Base-by-base conservation (phyloP, 2,888 invertebrate genomes). In the Piscicola geometra region DNA sequence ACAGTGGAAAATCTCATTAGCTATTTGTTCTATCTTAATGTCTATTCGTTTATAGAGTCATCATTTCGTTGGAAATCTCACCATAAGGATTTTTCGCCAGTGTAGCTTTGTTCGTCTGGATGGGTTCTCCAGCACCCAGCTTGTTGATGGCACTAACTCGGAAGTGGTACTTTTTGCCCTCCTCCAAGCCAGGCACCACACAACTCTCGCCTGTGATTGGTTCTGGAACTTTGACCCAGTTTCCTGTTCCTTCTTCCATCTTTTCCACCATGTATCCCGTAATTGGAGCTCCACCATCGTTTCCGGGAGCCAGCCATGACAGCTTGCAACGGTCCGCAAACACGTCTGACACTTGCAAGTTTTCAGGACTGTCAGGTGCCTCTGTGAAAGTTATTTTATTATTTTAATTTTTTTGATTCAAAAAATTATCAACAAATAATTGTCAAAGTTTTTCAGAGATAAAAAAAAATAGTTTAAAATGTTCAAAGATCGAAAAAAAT, bases 151-250 rank as follows among this genome's bases (percentile, higher is more conserved):
- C 99, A 88, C 93, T 93, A 15, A 99, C 92, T 81, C 98, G 90
- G 89, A 99, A 99, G 83, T 94, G 89, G 83, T 99, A 99, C 87
- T 98, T 97, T 84, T 95, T 94, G 80, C 95, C 93, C 85, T 98
- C 96, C 0, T 93, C 92, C 76, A 99, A 87, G 0, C 98, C 98
- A 85, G 95, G 96, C 0, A 97, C 94, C 69, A 91, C 91, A 85
- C 93, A 94, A 67, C 90, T 90, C 78, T 92, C 90, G 83, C 92
- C 92, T 2, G 93, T 93, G 36, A 77, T 76, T 21, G 83, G 81
- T 41, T 95, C 97, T 75, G 95, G 94, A 47, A 93, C 92, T 78
- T 93, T 91, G 80, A 94, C 91, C 98, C 98, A 99, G 83, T 90
- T 90, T 82, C 93, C 64, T 0, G 73, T 73, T 71, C 96, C 97